These are phyloP conservation scores for Pteromalus puparum DNA, from an alignment of 1,140 invertebrate genomes.

Conservation along the genomic window DNA sequence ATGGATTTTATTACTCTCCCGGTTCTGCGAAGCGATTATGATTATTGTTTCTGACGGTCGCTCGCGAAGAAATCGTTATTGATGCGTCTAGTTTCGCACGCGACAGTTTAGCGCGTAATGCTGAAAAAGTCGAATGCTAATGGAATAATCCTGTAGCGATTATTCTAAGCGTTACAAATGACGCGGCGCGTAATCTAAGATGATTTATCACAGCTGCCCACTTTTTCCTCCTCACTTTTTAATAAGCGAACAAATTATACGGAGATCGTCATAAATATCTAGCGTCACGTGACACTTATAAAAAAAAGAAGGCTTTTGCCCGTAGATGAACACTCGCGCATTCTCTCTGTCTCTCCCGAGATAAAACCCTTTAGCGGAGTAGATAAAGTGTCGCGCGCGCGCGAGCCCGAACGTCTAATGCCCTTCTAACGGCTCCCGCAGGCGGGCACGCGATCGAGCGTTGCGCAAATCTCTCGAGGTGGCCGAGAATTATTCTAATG, in stretches of 20 bases:
- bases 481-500: slow-evolving; percentile 35
- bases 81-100: neutral
- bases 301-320: neutral
- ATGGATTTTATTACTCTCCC: neutral
- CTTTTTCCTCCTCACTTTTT: neutral
- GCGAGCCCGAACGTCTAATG: slow-evolving; percentile 4
- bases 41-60: neutral
- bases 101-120: neutral
- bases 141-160: slow-evolving; percentile 20
- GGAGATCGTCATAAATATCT: slow-evolving; percentile 38
- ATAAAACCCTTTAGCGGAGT: slow-evolving; percentile 26
- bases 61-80: neutral
- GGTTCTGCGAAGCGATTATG: neutral
- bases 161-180: slow-evolving; percentile 2
- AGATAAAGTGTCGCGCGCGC: slow-evolving; percentile 14
- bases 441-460: slow-evolving; percentile 11
- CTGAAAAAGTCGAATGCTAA: neutral
- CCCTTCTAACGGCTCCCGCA: slow-evolving; percentile 29
- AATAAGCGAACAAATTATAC: slow-evolving; percentile 14
- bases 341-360: neutral
- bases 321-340: neutral
- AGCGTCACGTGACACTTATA: neutral
- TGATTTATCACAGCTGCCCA: neutral
- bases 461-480: slow-evolving; percentile 34
- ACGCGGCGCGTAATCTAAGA: neutral